phyloP scores from a whole-genome alignment of 2,888 invertebrate species.

The Acrobasis suavella region DNA sequence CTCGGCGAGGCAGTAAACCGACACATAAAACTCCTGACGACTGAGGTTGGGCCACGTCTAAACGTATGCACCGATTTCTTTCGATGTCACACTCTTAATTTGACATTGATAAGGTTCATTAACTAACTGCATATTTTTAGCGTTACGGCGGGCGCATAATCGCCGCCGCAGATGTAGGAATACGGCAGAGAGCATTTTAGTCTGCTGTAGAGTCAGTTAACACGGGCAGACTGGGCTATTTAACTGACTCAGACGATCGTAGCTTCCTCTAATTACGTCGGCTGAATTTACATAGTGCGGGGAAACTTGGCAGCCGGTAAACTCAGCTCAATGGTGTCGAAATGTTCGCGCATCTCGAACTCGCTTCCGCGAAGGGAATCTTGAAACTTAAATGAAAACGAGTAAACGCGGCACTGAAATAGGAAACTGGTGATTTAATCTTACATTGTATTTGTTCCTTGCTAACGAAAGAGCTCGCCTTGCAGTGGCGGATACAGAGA shows the following conservation, averaged over 20 bases:
- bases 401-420: slow-evolving; percentile 32
- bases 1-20: slow-evolving; percentile 59
- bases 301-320: slow-evolving; percentile 64
- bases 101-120: neutral
- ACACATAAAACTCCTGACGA: slow-evolving; percentile 61
- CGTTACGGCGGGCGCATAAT: slow-evolving; percentile 35
- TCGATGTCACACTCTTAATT: neutral
- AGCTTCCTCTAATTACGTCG: slow-evolving; percentile 63
- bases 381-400: slow-evolving; percentile 38
- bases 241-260: slow-evolving; percentile 52
- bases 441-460: slow-evolving; percentile 60
- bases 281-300: slow-evolving; percentile 62
- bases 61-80: slow-evolving; percentile 1
- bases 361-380: slow-evolving; percentile 36
- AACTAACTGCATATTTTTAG: neutral
- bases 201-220: slow-evolving; percentile 52
- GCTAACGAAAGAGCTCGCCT: slow-evolving; percentile 68
- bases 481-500: slow-evolving; percentile 39
- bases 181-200: slow-evolving; percentile 47
- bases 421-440: slow-evolving; percentile 44
- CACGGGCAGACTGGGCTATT: slow-evolving; percentile 52
- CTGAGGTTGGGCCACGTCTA: slow-evolving; percentile 39
- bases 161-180: slow-evolving; percentile 39
- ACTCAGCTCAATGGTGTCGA: slow-evolving; percentile 52
- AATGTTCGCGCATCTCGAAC: slow-evolving; percentile 42